These are phyloP conservation scores for Acipenser ruthenus DNA, from an alignment of 2,797 vertebrate genomes.

Conservation along the genomic window DNA sequence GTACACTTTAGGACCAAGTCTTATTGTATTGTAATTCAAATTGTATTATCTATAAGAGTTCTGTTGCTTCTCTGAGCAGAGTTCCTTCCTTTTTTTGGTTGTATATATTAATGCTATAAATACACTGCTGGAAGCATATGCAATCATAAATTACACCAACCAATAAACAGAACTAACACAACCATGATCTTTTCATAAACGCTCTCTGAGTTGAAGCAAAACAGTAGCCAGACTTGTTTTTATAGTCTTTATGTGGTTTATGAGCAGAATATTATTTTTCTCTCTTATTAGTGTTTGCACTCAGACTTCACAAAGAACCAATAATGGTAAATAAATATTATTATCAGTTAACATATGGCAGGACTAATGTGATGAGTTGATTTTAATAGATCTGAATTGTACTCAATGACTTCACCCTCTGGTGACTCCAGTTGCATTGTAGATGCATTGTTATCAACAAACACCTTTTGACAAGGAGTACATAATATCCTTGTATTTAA, in stretches of 20 bases:
- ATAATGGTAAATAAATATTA: background rate
- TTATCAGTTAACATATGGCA: slow-evolving; percentile 3
- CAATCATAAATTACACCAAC: background rate
- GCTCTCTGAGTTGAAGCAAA: background rate
- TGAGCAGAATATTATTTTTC: too few species aligned
- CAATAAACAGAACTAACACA: background rate
- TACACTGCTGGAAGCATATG: too few species aligned
- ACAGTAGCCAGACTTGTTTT: background rate
- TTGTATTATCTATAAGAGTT: too few species aligned
- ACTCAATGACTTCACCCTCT: background rate
- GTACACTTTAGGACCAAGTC: too few species aligned
- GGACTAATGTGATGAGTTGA: background rate
- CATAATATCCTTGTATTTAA: background rate
- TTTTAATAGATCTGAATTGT: background rate
- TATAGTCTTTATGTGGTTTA: background rate
- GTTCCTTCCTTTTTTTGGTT: too few species aligned
- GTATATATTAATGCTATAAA: too few species aligned
- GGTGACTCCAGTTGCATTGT: background rate
- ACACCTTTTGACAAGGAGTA: background rate
- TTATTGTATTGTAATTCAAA: too few species aligned
- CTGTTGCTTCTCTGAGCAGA: too few species aligned
- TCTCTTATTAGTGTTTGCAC: background rate
- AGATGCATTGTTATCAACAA: background rate
- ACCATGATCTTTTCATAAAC: background rate
- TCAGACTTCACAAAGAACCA: background rate